Conservation (phyloP, 2,797 vertebrate genomes). For the Sebastes vulpes region DNA sequence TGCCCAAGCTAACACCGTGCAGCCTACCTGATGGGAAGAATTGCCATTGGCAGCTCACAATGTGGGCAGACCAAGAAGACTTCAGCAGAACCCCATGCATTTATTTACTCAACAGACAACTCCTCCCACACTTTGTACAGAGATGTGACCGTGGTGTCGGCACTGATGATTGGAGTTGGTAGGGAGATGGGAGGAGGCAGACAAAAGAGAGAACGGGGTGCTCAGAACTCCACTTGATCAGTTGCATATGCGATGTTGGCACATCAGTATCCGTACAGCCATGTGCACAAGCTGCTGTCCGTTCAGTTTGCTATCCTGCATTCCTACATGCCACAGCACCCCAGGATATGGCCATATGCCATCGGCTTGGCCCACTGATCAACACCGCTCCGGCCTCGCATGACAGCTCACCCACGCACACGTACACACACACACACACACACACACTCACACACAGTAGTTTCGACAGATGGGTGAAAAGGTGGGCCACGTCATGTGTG, state of each 20-base stretch:
- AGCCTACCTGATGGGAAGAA: not conserved
- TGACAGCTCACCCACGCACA: conserved; percentile 77
- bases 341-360: conserved; percentile 86
- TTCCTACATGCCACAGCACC: conserved; percentile 76
- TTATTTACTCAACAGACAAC: conserved; percentile 15
- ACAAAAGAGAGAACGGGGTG: conserved; percentile 28
- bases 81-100: not conserved
- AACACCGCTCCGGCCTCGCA: conserved; percentile 74
- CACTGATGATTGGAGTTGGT: not conserved
- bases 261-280: conserved; percentile 51
- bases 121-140: conserved; percentile 24
- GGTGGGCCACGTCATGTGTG: conserved; percentile 85
- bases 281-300: conserved; percentile 65
- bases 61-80: not conserved
- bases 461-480: conserved; percentile 85
- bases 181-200: not conserved
- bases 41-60: not conserved
- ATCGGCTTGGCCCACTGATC: conserved; percentile 80
- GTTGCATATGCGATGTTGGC: conserved; percentile 72
- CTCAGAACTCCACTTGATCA: conserved; percentile 71
- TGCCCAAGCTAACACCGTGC: not conserved
- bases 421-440: conserved; percentile 15
- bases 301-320: conserved; percentile 70
- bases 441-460: conserved; percentile 51
- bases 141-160: conserved; percentile 17